Percentiles rank a stretch among this genome's conserved stretches.
Evolutionary conservation across 2,797 vertebrate species (phyloP).

Genomic region (Oreonectes daqikongensis): DNA sequence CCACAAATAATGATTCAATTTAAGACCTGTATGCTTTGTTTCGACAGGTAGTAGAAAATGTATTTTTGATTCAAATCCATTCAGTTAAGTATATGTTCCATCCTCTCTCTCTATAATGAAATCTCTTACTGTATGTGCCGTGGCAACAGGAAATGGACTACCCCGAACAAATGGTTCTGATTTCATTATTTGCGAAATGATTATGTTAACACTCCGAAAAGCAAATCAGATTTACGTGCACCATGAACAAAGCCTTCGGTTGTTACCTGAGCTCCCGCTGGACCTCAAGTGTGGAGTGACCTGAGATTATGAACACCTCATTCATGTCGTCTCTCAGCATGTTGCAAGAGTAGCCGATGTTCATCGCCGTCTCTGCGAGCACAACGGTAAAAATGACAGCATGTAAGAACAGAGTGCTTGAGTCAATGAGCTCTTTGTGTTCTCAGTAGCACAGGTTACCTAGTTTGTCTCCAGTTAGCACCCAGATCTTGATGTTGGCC

Average conservation of each 20-base stretch:
- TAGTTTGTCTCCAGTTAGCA: slow-evolving; percentile 88
- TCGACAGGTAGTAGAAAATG: background rate
- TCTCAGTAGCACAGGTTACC: slow-evolving; percentile 65
- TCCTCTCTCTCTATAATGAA: background rate
- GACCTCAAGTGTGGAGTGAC: slow-evolving; percentile 74
- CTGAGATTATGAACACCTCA: slow-evolving; percentile 80
- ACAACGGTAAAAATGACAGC: slow-evolving; percentile 2
- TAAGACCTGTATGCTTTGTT: background rate
- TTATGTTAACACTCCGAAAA: background rate
- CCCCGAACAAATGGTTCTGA: background rate
- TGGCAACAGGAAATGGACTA: background rate
- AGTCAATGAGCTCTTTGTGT: background rate
- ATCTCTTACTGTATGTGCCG: background rate
- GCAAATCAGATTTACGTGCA: background rate
- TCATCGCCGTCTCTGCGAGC: slow-evolving; percentile 84
- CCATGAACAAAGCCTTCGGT: background rate
- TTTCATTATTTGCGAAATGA: background rate
- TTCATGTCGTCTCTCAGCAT: slow-evolving; percentile 84
- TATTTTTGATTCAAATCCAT: background rate
- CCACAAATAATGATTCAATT: background rate
- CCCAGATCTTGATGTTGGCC: slow-evolving; percentile 88
- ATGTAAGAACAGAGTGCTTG: background rate
- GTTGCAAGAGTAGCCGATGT: slow-evolving; percentile 85
- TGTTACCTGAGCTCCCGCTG: slow-evolving; percentile 80
- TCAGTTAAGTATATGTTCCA: background rate